Base-by-base conservation (phyloP, 2,888 invertebrate genomes). In the Eubasilissa splendida region DNA sequence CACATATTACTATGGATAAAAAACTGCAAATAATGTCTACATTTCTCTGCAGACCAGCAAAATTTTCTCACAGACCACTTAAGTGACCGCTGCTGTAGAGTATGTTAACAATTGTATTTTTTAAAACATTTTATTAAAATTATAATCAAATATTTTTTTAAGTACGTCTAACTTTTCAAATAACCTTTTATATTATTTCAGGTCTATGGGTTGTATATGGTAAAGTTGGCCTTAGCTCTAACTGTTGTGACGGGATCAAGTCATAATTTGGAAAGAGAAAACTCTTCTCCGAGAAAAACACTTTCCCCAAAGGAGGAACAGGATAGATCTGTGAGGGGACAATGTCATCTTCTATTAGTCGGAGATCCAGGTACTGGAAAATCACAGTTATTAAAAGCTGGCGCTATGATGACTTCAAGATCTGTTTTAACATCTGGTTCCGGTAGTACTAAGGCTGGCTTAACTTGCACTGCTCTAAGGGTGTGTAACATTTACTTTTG, bases 331-430 rank as follows among this genome's bases (percentile, higher is more conserved):
- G 90, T 91, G 1, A 87, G 97, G 82, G 96, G 96, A 3, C 96
- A 97, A 86, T 94, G 96, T 31, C 97, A 98, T 89, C 88, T 97
- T 83, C 89, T 97, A 76, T 87, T 98, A 50, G 95, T 97, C 33
- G 97, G 97, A 4, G 97, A 97, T 90, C 93, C 95, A 86, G 97
- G 97, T 12, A 96, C 97, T 1, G 97, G 96, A 5, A 97, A 97
- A 87, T 97, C 97, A 0, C 96, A 97, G 87, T 88, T 97, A 75
- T 89, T 97, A 50, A 92, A 94, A 84, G 93, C 95, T 83, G 95
- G 89, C 3, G 88, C 87, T 0, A 87, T 88, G 14, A 91, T 91
- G 87, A 93, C 91, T 3, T 92, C 95, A 0, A 91, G 97, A 10
- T 94, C 96, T 0, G 95, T 97, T 9, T 90, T 96, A 84, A 96